These are phyloP conservation scores for Drosophila gunungcola DNA, from an alignment of 1,140 invertebrate genomes.

Conservation along the genomic window DNA sequence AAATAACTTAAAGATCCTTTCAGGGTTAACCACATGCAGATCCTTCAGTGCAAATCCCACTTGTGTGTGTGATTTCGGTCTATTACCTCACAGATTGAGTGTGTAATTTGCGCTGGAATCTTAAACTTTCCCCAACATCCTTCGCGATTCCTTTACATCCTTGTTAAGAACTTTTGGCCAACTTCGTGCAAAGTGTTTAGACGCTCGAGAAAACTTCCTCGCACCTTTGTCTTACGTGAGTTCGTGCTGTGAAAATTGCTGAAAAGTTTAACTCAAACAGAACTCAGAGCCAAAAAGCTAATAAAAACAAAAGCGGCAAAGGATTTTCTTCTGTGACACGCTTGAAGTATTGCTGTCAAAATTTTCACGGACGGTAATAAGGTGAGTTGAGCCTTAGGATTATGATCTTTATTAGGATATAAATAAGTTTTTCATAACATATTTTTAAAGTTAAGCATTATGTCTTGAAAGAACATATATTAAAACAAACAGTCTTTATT, in stretches of 20 bases:
- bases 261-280: slow-evolving; percentile 29
- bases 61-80: slow-evolving; percentile 16
- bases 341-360: slow-evolving; percentile 82
- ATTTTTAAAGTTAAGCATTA: no score
- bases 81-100: slow-evolving; percentile 49
- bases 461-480: no score
- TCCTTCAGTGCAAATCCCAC: not conserved
- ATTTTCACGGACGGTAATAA: slow-evolving; percentile 85
- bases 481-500: no score
- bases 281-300: slow-evolving; percentile 6
- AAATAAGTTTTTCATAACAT: no score
- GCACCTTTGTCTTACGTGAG: slow-evolving; percentile 41
- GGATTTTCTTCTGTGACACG: slow-evolving; percentile 77
- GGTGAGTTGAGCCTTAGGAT: slow-evolving; percentile 51
- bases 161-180: slow-evolving; percentile 34
- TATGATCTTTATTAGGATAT: no score
- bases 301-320: slow-evolving; percentile 24
- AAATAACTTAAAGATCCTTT: not conserved
- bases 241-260: slow-evolving; percentile 33
- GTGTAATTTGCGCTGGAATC: slow-evolving; percentile 30
- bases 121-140: slow-evolving; percentile 11
- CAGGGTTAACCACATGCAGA: not conserved
- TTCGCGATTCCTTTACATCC: slow-evolving; percentile 6
- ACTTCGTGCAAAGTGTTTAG: slow-evolving; percentile 60
- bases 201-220: slow-evolving; percentile 46